Conservation (phyloP, 1,140 invertebrate genomes). For the Cyphomyrmex costatus region DNA sequence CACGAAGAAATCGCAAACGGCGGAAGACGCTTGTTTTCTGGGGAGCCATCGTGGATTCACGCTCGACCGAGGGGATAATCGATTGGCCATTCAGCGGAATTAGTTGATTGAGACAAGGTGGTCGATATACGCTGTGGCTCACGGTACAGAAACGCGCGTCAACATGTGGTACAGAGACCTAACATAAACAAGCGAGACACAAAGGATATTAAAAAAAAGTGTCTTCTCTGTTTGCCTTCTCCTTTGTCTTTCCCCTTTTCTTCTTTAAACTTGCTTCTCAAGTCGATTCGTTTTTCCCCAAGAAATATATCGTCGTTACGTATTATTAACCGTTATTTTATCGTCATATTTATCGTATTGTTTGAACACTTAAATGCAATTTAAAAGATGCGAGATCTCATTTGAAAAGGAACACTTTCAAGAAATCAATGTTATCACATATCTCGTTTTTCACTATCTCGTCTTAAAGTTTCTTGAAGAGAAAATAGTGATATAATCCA, state of each 20-base stretch:
- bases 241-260: background rate
- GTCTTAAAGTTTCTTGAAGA: background rate
- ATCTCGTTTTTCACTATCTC: background rate
- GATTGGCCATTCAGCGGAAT: constrained; percentile 74
- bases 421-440: background rate
- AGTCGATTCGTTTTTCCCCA: background rate
- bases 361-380: constrained; percentile 8
- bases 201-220: constrained; percentile 17
- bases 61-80: constrained; percentile 72
- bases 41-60: constrained; percentile 59
- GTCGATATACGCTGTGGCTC: constrained; percentile 29
- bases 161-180: constrained; percentile 21
- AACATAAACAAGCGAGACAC: background rate
- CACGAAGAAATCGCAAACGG: constrained; percentile 40
- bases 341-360: background rate
- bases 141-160: constrained; percentile 27
- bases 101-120: constrained; percentile 65
- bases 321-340: background rate
- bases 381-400: background rate
- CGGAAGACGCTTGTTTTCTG: constrained; percentile 56
- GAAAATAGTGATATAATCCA: background rate
- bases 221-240: background rate
- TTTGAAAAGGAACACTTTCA: background rate
- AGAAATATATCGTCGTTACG: background rate
- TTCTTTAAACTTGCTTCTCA: constrained; percentile 7